Evolutionary conservation across 2,797 vertebrate genomes (phyloP), one percentile per base, ranked within the genome.

Genomic region (Alca torda): DNA sequence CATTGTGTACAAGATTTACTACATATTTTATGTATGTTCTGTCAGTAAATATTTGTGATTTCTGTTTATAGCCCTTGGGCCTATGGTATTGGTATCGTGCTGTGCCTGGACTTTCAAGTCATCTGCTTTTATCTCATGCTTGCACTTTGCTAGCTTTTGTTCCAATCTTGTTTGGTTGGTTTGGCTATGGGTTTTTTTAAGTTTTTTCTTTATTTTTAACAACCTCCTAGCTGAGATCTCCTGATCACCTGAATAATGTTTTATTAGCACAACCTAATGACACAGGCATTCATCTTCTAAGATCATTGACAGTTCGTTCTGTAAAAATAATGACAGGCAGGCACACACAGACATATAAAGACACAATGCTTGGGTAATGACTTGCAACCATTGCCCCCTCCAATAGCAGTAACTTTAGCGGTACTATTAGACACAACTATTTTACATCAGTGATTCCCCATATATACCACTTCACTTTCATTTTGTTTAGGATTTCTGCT

Each of bases 401-500:
- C 12, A n/a, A 23, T 23, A 61, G 17, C 26, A n/a, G 17, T 33
- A 46, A 50, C 11, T 19, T 19, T 67, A 30, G 9, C 0, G 0
- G 30, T 63, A 28, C 26, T 50, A 25, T 19, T 12, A 48, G 25
- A 9, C 35, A 60, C 19, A 68, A 15, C 12, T 41, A 14, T 43
- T 67, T 59, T 33, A 28, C 19, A 8, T 4, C 16, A 6, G 7
- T 50, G 63, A 30, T 25, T 46, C 17, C 25, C 11, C 8, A 19
- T 30, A 31, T n/a, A 39, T 12, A 12, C 11, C 20, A 65, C 21
- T 43, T 41, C 54, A 19, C 13, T 68, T 48, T 16, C 17, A 59
- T 43, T 68, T 78, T 53, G 9, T 17, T 46, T 39, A 43, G 45
- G 35, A 64, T 46, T 65, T 53, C 46, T 56, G 39, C 25, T 54